Evolutionary conservation across 2,113 vertebrate genomes (phyloP).

Genomic region (Varanus salvator): DNA sequence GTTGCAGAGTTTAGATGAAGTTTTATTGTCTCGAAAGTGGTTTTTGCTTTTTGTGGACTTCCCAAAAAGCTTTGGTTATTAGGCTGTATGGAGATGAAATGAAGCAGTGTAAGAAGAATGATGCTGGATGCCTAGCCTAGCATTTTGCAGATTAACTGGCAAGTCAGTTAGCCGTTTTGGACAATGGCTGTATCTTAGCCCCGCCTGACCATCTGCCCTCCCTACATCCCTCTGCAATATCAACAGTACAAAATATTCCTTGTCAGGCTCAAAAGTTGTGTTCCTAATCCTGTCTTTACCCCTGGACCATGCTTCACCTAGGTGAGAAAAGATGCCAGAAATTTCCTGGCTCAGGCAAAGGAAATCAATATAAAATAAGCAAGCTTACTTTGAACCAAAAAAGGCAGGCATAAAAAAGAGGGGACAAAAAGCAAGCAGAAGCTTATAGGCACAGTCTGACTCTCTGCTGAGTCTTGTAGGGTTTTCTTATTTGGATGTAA

Average conservation of each 20-base stretch:
- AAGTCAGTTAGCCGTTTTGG: not conserved
- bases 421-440: not conserved
- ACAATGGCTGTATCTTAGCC: not conserved
- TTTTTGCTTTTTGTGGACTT: too few relatives aligned
- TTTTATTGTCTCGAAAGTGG: too few relatives aligned
- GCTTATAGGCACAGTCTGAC: not conserved
- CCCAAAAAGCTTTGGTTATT: too few relatives aligned
- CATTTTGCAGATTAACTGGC: not conserved
- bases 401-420: not conserved
- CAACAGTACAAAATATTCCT: not conserved
- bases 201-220: not conserved
- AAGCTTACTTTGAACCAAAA: not conserved
- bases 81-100: too few relatives aligned
- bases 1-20: too few relatives aligned
- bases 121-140: too few relatives aligned
- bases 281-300: constrained; percentile 13
- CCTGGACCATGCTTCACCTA: not conserved
- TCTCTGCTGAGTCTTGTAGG: not conserved
- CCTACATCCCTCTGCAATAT: not conserved
- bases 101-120: too few relatives aligned
- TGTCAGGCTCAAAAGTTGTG: not conserved
- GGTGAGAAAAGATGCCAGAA: not conserved
- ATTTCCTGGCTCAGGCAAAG: not conserved
- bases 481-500: not conserved
- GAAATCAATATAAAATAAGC: not conserved